These are phyloP conservation scores for Chamaedrilus cognettii DNA, from an alignment of 2,888 invertebrate genomes.

Conservation along the genomic window DNA sequence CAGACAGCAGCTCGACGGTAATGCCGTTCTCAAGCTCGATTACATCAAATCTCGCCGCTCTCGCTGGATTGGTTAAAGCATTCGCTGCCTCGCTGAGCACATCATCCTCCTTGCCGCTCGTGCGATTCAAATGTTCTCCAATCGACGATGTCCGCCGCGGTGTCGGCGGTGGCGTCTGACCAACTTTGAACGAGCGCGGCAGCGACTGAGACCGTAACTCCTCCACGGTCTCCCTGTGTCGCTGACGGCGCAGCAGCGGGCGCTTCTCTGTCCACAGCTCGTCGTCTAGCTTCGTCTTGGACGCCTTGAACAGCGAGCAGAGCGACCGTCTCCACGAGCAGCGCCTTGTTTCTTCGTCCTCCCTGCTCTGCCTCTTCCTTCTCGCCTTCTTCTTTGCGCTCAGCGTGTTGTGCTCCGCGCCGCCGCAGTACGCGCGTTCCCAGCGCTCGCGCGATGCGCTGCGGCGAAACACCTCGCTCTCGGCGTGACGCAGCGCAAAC, in stretches of 20 bases:
- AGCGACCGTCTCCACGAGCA: conserved; percentile 30
- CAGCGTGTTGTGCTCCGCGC: not conserved
- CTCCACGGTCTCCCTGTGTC: not conserved
- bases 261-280: conserved; percentile 30
- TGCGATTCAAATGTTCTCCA: not conserved
- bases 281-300: conserved; percentile 10
- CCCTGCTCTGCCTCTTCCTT: not conserved
- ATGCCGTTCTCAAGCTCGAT: too few species aligned
- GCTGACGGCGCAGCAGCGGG: not conserved
- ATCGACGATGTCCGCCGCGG: conserved; percentile 14
- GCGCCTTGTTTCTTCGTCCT: conserved; percentile 20
- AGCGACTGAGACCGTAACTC: conserved; percentile 27
- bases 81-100: too few species aligned
- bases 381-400: not conserved
- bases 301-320: conserved; percentile 29
- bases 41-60: too few species aligned
- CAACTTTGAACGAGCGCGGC: conserved; percentile 31
- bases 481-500: not conserved
- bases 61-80: too few species aligned
- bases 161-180: conserved; percentile 3
- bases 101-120: too few species aligned
- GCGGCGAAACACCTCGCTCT: conserved; percentile 8
- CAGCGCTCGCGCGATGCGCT: conserved; percentile 27
- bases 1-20: too few species aligned
- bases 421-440: conserved; percentile 15